These are phyloP conservation scores for Mycteria americana DNA, from an alignment of 2,797 vertebrate species.

Conservation along the genomic window DNA sequence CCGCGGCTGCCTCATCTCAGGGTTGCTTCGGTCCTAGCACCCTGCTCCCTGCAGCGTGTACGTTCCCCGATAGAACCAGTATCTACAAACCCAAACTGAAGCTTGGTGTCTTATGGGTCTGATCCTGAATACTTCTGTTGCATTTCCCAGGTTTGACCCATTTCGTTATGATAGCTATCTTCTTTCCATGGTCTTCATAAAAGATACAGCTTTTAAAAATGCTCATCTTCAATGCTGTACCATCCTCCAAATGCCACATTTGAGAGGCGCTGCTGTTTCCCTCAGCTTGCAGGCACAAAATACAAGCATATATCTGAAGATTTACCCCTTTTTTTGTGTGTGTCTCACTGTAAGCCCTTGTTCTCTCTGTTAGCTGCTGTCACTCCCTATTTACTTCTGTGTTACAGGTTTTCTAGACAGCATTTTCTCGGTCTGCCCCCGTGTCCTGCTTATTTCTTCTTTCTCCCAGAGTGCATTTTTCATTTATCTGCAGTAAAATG, in stretches of 20 bases:
- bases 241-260: neutral
- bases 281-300: neutral
- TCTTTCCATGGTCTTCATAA: neutral
- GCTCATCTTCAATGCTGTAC: neutral
- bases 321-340: neutral
- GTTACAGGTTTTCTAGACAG: neutral
- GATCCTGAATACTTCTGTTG: neutral
- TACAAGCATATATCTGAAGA: neutral
- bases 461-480: neutral
- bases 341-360: neutral
- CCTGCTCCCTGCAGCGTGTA: neutral
- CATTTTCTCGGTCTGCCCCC: neutral
- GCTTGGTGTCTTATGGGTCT: neutral
- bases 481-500: neutral
- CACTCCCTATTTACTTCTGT: neutral
- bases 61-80: neutral
- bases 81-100: neutral
- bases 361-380: neutral
- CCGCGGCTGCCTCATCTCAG: neutral
- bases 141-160: neutral
- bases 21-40: neutral
- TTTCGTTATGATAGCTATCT: neutral
- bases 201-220: neutral
- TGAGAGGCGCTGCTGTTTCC: neutral
- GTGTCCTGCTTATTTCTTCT: neutral